Evolutionary conservation across 1,140 invertebrate genomes (phyloP).

Genomic region (Leptestheria dahalacensis): DNA sequence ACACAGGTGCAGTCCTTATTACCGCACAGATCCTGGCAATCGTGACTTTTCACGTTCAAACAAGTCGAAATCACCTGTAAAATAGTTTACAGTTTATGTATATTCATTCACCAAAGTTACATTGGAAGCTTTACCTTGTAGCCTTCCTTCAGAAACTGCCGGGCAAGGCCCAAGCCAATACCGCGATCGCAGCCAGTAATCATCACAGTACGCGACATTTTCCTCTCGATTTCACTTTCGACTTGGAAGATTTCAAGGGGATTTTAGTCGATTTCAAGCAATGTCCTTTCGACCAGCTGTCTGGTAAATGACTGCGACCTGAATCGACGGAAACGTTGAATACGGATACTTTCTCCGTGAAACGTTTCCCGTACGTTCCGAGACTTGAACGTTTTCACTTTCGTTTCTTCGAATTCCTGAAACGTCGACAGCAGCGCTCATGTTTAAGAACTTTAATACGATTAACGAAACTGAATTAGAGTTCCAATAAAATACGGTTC

Average conservation of each 20-base stretch:
- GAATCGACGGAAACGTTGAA: no score
- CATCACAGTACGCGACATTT: conserved; percentile 11
- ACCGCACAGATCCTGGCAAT: conserved; percentile 4
- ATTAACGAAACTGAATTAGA: no score
- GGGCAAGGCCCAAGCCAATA: conserved; percentile 10
- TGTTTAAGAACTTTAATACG: no score
- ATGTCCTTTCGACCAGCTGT: no score
- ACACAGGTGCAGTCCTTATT: neutral
- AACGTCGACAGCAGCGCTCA: no score
- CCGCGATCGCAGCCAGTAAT: conserved; percentile 14
- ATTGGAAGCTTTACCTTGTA: conserved; percentile 7
- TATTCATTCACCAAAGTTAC: neutral
- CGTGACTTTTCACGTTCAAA: neutral
- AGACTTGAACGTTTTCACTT: no score
- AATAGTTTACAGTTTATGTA: neutral
- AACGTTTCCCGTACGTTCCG: no score
- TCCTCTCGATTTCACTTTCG: neutral
- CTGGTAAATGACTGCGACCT: no score
- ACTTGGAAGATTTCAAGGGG: neutral
- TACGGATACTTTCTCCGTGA: no score
- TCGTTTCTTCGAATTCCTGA: no score
- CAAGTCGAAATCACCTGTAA: conserved; percentile 7
- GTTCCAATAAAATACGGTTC: no score
- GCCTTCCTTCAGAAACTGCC: conserved; percentile 14
- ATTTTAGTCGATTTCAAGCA: neutral